phyloP scores from a whole-genome alignment of 2,113 vertebrate species.

The Petrocephalus zakoni region DNA sequence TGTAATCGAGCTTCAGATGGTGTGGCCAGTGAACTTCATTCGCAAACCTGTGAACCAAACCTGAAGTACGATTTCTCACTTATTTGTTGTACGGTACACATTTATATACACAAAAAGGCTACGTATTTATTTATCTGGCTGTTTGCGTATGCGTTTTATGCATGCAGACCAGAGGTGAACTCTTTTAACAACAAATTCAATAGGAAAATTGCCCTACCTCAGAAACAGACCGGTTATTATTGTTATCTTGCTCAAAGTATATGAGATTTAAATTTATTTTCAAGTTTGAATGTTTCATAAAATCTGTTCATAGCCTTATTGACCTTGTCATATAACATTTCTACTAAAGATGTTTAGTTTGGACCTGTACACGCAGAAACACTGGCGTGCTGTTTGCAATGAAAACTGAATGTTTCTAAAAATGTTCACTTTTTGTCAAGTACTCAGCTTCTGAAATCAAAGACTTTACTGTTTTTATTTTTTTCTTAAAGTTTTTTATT shows the following conservation, averaged over 20 bases:
- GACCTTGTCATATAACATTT: slow-evolving; percentile 52
- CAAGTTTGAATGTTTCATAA: slow-evolving; percentile 68
- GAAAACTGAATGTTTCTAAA: slow-evolving; percentile 52
- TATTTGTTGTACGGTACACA: not conserved
- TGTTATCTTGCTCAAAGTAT: slow-evolving; percentile 52
- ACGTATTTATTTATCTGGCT: slow-evolving; percentile 65
- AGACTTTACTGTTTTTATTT: slow-evolving; percentile 48
- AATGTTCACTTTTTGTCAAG: slow-evolving; percentile 18
- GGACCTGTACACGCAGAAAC: slow-evolving; percentile 57
- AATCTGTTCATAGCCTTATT: slow-evolving; percentile 76
- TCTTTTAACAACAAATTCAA: slow-evolving; percentile 52
- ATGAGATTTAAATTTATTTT: slow-evolving; percentile 64
- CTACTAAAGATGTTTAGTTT: slow-evolving; percentile 52
- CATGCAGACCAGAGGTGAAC: slow-evolving; percentile 48
- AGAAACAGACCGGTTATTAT: slow-evolving; percentile 69
- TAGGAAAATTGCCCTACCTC: slow-evolving; percentile 79
- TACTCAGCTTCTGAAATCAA: slow-evolving; percentile 17
- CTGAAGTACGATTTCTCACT: not conserved
- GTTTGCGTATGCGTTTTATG: slow-evolving; percentile 42
- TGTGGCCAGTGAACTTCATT: not conserved
- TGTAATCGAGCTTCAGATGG: slow-evolving; percentile 1
- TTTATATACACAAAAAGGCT: slow-evolving; percentile 34
- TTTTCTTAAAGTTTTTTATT: slow-evolving; percentile 51
- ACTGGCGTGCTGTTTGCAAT: slow-evolving; percentile 42
- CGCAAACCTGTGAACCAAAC: slow-evolving; percentile 19